Percentiles rank a stretch among this genome's conserved stretches.
Evolutionary conservation across 2,888 invertebrate species (phyloP).

Genomic region (Leucophora obtusa): DNA sequence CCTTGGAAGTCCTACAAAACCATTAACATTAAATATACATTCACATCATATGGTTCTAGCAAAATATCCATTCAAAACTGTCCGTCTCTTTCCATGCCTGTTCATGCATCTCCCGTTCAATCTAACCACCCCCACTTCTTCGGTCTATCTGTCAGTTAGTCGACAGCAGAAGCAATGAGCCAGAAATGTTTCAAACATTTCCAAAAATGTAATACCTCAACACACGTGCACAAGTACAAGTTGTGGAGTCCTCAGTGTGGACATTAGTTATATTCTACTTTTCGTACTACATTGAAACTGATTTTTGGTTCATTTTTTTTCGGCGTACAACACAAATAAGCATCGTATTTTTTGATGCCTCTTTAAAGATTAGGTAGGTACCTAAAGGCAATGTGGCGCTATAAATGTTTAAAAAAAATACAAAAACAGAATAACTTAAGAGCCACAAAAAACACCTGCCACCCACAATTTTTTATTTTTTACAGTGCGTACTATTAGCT

Average conservation of each 20-base stretch:
- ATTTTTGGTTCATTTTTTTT: constrained; percentile 2
- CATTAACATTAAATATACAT: constrained; percentile 22
- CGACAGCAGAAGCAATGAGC: background rate
- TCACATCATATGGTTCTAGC: background rate
- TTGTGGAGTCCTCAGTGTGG: too few relatives aligned
- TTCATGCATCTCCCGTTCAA: too few relatives aligned
- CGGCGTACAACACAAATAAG: constrained; percentile 15
- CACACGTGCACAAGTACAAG: background rate
- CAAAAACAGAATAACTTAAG: constrained; percentile 26
- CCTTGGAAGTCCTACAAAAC: constrained; percentile 19
- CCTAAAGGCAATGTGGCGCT: constrained; percentile 24
- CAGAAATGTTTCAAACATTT: background rate
- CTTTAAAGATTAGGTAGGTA: constrained; percentile 4
- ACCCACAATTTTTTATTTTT: background rate
- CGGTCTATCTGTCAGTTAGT: background rate
- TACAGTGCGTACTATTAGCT: background rate
- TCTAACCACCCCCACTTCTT: too few relatives aligned
- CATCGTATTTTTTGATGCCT: constrained; percentile 21
- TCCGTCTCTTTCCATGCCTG: background rate
- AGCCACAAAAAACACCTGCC: constrained; percentile 10
- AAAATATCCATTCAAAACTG: constrained; percentile 9
- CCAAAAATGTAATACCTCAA: background rate
- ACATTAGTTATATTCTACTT: background rate
- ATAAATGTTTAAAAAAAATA: constrained; percentile 39
- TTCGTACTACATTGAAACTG: background rate